Evolutionary conservation across 2,113 vertebrate species (phyloP).

Genomic region (Toxotes jaculatrix): DNA sequence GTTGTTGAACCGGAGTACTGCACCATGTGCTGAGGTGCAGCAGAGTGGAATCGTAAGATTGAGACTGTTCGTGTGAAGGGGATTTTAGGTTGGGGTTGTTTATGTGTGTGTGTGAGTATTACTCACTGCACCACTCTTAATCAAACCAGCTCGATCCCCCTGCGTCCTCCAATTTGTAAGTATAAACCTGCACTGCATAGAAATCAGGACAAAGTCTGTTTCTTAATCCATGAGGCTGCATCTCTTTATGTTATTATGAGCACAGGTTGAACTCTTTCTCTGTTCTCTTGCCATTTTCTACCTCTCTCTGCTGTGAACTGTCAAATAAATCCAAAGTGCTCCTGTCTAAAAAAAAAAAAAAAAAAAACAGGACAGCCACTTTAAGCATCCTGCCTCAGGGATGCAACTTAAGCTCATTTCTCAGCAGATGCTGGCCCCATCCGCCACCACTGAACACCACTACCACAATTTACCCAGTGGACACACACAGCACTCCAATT

Average conservation of each 20-base stretch:
- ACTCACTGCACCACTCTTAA: conserved; percentile 57
- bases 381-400: conserved; percentile 22
- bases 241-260: conserved; percentile 23
- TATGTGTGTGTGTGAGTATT: conserved; percentile 31
- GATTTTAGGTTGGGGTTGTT: conserved; percentile 39
- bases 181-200: conserved; percentile 58
- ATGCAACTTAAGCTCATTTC: conserved; percentile 31
- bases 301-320: conserved; percentile 19
- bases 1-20: conserved; percentile 62
- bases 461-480: conserved; percentile 35
- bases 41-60: conserved; percentile 47
- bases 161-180: conserved; percentile 60
- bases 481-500: conserved; percentile 48
- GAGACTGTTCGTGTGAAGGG: conserved; percentile 37
- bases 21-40: conserved; percentile 52
- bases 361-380: conserved; percentile 15
- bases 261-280: conserved; percentile 6
- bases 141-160: conserved; percentile 59
- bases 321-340: conserved; percentile 48
- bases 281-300: conserved; percentile 19
- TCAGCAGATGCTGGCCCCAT: conserved; percentile 35
- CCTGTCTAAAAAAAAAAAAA: not conserved
- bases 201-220: conserved; percentile 38
- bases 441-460: conserved; percentile 20
- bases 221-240: conserved; percentile 38